Evolutionary conservation across 2,797 vertebrate species (phyloP), one percentile per base, ranked within the genome.

Genomic region (Acipenser oxyrinchus): DNA sequence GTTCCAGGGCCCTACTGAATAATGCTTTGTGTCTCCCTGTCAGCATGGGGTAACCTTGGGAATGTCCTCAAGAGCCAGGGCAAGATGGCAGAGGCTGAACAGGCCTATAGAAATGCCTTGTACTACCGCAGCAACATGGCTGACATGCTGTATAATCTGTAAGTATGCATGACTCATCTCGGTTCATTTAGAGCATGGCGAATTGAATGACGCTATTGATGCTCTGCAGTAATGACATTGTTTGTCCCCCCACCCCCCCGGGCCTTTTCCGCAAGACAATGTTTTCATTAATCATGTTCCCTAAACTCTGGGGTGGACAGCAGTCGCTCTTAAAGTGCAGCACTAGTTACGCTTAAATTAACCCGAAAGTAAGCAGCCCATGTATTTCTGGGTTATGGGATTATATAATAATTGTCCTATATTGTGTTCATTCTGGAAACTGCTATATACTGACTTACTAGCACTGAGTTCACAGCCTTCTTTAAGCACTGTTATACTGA

Each of bases 61-160:
- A 99, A 99, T 78, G 95, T 99, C 80, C 87, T 99, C 79, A 99
- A 99, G 89, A 99, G 95, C 91, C 96, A 99, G 84, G 92, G 91
- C 73, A 93, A 98, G 84, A 92, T 98, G 88, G 83, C 88, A 51
- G 93, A 95, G 89, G 96, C 97, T 15, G 97, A 99, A 79, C 90
- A 79, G 76, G 95, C 97, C 48, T 99, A 99, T 79, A 92, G 97
- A 81, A 99, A 97, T 68, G 95, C 97, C 75, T 91, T 99, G 75
- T 95, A 94, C 84, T 98, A 97, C 81, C 93, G 96, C 72, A 96
- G 96, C 87, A 99, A 99, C 90, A 99, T 99, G 97, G 97, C 96
- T 2, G 97, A 99, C 84, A 99, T 99, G 97, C 93, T 99, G 78
- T 99, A 99, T 79, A 99, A 99, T 87, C 88, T 99, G 97, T 99